Evolutionary conservation across 1,140 invertebrate species (phyloP), one percentile per base, ranked within the genome.

Genomic region (Glossosoma conforme): DNA sequence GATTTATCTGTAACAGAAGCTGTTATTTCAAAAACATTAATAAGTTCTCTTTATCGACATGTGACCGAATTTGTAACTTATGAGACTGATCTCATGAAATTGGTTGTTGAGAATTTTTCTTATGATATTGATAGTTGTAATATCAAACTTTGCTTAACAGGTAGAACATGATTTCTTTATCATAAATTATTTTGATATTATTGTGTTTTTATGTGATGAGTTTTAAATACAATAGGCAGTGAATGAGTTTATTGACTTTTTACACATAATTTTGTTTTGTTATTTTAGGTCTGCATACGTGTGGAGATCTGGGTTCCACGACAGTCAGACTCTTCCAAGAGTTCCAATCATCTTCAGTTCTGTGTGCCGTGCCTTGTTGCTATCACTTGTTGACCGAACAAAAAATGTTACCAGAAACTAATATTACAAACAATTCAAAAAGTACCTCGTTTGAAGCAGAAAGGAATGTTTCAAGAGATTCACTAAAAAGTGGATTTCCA

Each of bases 341-440:
- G 11, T 78, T 78, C 59, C 48, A 69, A 1, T 62, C 74, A 15
- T 78, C 84, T 3, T 73, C 69, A 51, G 76, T 77, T 0, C 61
- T 93, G 0, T 85, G 87, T 43, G 88, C 89, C 60, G 86, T 96
- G 24, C 87, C 88, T 1, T 97, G 93, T 64, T 96, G 93, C 65
- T 96, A 94, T 70, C 80, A 96, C 77, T 75, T 94, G 58, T 65
- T 93, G 54, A 75, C 82, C 46, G 87, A 94, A 74, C 65, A 69
- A 58, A 66, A 77, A n/a, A n/a, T n/a, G n/a, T n/a, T n/a, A n/a
- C n/a, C n/a, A n/a, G n/a, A n/a, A n/a, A n/a, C n/a, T n/a, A n/a
- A 44, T 72, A 71, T 59, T 48, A 48, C 51, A 59, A 36, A 38
- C 22, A 20, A 1, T 10, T 50, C 5, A n/a, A n/a, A n/a, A n/a